Base-by-base conservation (phyloP, 2,888 invertebrate species). In the Sinhomidia bicolor region DNA sequence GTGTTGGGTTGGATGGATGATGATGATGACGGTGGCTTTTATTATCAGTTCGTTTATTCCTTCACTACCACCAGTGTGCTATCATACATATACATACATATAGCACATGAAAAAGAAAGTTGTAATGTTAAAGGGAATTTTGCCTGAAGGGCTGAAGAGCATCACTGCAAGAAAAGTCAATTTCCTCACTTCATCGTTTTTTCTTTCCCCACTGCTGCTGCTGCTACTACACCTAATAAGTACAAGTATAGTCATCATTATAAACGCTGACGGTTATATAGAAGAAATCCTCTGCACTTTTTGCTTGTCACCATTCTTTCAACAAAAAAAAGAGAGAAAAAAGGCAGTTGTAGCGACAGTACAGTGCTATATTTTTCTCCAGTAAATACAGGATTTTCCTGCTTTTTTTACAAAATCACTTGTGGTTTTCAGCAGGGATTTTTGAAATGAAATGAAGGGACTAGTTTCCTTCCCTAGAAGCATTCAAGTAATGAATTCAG, bases 141-240 rank as follows among this genome's bases (percentile, higher is more conserved):
- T 82, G 89, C 89, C 89, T 84, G 44, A 68, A 89, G 89, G 85
- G 85, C 57, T 78, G 29, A n/a, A n/a, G 57, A 78, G 32, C 57
- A 29, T 78, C 78, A 78, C 36, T 60, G 36, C 57, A 20, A 85
- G 65, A 85, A 85, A 85, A 89, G 81, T 89, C 89, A 89, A 89
- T 89, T 89, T 89, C 85, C 89, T 89, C 85, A 85, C 85, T 89
- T 89, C 88, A 88, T 71, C 65, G n/a, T 81, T 81, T 83, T 54
- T 36, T 23, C 47, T 82, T 78, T 76, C 36, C 79, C 17, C 32
- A 7, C 32, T 32, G 80, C 60, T 47, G 9, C 2, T 23, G 41
- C 23, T 71, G 44, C 14, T 32, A 41, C n/a, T n/a, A n/a, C n/a
- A n/a, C n/a, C n/a, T n/a, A 47, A 47, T 10, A 47, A 47, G n/a